Conservation (phyloP, 1,140 invertebrate species). For the Lepidurus arcticus region DNA sequence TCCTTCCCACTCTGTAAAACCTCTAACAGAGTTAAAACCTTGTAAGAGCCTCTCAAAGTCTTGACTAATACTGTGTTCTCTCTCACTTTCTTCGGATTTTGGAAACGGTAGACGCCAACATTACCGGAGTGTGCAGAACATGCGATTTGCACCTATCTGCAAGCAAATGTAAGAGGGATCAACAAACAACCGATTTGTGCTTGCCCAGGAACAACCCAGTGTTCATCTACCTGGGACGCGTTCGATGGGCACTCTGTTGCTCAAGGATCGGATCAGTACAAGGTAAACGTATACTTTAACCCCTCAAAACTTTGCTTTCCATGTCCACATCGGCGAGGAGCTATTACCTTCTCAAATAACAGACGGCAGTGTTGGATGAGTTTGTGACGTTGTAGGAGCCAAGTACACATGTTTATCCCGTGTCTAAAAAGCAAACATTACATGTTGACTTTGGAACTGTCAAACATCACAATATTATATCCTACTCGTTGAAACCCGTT, state of each 20-base stretch:
- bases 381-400: no score
- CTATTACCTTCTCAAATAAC: not conserved
- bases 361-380: not conserved
- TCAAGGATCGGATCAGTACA: conserved; percentile 47
- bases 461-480: no score
- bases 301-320: not conserved
- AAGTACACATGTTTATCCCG: no score
- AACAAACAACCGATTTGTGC: conserved; percentile 42
- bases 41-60: not conserved
- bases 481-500: not conserved
- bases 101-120: not conserved
- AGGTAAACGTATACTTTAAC: conserved; percentile 39
- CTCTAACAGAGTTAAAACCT: not conserved
- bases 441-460: no score
- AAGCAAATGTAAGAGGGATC: conserved; percentile 44
- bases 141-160: conserved; percentile 44
- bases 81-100: not conserved
- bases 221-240: conserved; percentile 44
- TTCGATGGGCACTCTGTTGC: conserved; percentile 44
- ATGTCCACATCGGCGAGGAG: not conserved
- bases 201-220: conserved; percentile 39
- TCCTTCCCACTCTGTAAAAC: not conserved
- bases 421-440: no score
- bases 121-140: conserved; percentile 39
- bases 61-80: not conserved